These are phyloP conservation scores for Heliconius hewitsoni DNA, from an alignment of 1,140 invertebrate genomes.

Conservation along the genomic window DNA sequence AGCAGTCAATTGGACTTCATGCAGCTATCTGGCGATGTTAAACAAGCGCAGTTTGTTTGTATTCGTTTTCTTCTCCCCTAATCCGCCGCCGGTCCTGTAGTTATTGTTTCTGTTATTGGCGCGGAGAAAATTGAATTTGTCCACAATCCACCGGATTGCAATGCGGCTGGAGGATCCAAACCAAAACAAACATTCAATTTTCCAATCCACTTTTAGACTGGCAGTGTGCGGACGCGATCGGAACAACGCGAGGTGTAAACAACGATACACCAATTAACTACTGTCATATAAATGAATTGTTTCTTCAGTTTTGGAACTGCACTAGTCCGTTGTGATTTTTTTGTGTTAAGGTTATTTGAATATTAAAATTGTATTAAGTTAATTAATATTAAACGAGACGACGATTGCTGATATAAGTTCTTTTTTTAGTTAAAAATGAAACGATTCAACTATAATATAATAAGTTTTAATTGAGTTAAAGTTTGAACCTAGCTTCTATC, in stretches of 20 bases:
- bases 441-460: no score
- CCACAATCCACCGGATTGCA: conserved; percentile 68
- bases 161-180: conserved; percentile 51
- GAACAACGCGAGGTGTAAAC: conserved; percentile 41
- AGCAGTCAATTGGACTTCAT: conserved; percentile 31
- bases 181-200: conserved; percentile 65
- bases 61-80: conserved; percentile 35
- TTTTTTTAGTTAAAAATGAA: no score
- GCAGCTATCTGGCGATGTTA: conserved; percentile 32
- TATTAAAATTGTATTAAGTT: no score
- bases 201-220: conserved; percentile 51
- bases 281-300: conserved; percentile 8
- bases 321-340: background rate
- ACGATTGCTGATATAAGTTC: no score
- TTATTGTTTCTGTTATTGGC: conserved; percentile 72
- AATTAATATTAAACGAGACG: no score
- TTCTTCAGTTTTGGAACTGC: background rate
- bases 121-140: conserved; percentile 74
- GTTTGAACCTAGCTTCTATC: no score
- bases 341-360: background rate
- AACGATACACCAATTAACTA: conserved; percentile 26
- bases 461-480: no score
- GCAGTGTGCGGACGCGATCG: conserved; percentile 40
- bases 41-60: conserved; percentile 35
- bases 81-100: conserved; percentile 39